Conservation (phyloP, 37 sponge, comb jelly and placozoan species). For the Dysidea cf. avara region DNA sequence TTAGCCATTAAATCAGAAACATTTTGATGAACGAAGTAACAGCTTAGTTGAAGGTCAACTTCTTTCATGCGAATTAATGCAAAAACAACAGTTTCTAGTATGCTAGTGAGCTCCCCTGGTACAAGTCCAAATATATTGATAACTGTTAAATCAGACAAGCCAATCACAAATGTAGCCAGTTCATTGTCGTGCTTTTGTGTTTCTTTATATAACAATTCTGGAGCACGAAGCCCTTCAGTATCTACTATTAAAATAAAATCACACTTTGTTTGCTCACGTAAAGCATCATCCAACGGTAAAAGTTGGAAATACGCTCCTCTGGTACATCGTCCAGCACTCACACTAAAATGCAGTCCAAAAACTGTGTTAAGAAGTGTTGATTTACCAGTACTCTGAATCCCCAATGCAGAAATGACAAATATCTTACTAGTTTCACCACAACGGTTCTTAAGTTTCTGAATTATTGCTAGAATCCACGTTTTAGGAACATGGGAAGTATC, state of each 20-base stretch:
- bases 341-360: slow-evolving; percentile 41
- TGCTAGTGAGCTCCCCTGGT: slow-evolving; percentile 20
- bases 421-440: not conserved
- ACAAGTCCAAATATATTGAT: slow-evolving; percentile 46
- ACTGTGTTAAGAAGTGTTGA: slow-evolving; percentile 44
- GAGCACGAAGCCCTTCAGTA: slow-evolving; percentile 48
- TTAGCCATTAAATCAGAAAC: slow-evolving; percentile 4
- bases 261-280: slow-evolving; percentile 3
- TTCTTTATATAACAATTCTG: slow-evolving; percentile 10
- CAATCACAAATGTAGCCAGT: slow-evolving; percentile 40
- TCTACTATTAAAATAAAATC: slow-evolving; percentile 33
- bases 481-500: slow-evolving; percentile 49
- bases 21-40: slow-evolving; percentile 54
- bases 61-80: slow-evolving; percentile 45
- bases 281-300: slow-evolving; percentile 6
- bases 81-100: slow-evolving; percentile 26
- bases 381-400: slow-evolving; percentile 40
- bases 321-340: slow-evolving; percentile 47
- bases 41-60: slow-evolving; percentile 14
- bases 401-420: slow-evolving; percentile 22
- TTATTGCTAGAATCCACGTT: slow-evolving; percentile 27
- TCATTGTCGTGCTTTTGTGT: slow-evolving; percentile 37
- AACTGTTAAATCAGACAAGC: slow-evolving; percentile 22
- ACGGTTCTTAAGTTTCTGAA: slow-evolving; percentile 1
- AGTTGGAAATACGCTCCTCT: slow-evolving; percentile 46